phyloP scores from a whole-genome alignment of 2,888 invertebrate species.

The Eupithecia subumbrata region DNA sequence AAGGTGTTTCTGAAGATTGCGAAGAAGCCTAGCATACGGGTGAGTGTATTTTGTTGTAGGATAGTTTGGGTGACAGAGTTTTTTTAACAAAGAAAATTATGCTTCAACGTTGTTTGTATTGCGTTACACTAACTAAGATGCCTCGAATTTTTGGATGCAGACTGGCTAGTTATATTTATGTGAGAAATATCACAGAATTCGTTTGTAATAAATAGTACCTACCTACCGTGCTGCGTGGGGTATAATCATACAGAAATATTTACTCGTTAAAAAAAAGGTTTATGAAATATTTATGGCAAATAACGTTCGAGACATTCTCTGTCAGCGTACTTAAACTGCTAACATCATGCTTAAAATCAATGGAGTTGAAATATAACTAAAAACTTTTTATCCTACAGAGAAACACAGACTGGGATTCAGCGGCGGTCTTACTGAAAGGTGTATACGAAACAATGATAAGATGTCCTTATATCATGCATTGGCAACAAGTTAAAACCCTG shows the following conservation, averaged over 20 bases:
- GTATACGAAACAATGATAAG: conserved; percentile 96
- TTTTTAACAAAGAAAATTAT: too few species aligned
- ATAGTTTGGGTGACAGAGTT: neutral
- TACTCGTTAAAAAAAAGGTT: too few species aligned
- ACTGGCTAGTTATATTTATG: too few species aligned
- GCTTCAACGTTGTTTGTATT: too few species aligned
- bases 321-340: neutral
- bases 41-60: conserved; percentile 59
- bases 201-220: too few species aligned
- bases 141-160: too few species aligned
- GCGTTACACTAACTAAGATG: too few species aligned
- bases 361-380: neutral
- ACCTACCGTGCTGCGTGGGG: too few species aligned
- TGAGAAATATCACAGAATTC: too few species aligned
- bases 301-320: neutral
- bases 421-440: conserved; percentile 96
- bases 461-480: conserved; percentile 98
- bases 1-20: conserved; percentile 98
- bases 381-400: conserved; percentile 81
- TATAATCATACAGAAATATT: too few species aligned
- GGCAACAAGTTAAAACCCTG: conserved; percentile 96
- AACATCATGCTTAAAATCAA: too few species aligned
- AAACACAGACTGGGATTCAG: conserved; percentile 98
- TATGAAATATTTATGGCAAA: too few species aligned
- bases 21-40: conserved; percentile 96